Percentiles rank a stretch among this genome's conserved stretches.
These are phyloP conservation scores for Agrochola lota DNA, from an alignment of 2,888 invertebrate species.

Conservation along the genomic window DNA sequence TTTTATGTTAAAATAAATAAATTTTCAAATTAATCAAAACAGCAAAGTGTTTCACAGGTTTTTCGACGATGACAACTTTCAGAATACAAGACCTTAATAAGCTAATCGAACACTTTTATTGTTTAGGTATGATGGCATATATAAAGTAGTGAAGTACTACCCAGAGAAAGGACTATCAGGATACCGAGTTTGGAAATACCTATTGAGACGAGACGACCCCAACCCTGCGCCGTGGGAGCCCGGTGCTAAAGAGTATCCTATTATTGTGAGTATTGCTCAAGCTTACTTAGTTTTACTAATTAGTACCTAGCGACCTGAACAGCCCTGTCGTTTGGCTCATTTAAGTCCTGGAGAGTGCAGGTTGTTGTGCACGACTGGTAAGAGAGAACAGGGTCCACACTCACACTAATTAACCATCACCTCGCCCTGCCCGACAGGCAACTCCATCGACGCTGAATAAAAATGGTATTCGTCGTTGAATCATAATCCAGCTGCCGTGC, in stretches of 20 bases:
- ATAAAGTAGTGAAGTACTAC: slow-evolving; percentile 96
- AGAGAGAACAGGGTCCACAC: background rate
- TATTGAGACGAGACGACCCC: slow-evolving; percentile 94
- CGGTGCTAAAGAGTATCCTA: slow-evolving; percentile 91
- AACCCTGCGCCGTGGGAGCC: slow-evolving; percentile 95
- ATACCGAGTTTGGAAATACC: slow-evolving; percentile 94
- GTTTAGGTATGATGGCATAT: slow-evolving; percentile 95
- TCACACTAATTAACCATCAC: background rate
- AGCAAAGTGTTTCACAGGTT: background rate
- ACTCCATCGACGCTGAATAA: background rate
- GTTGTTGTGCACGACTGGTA: background rate
- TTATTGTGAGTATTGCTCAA: slow-evolving; percentile 76
- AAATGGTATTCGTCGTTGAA: background rate
- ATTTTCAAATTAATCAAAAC: background rate
- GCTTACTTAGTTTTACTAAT: background rate
- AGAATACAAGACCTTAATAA: background rate
- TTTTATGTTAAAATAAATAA: too few species aligned
- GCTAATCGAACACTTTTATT: background rate
- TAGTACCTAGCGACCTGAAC: too few species aligned
- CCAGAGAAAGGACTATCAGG: slow-evolving; percentile 94
- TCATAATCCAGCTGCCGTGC: background rate
- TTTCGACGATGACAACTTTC: background rate
- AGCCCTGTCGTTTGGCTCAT: background rate
- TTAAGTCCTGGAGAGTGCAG: background rate
- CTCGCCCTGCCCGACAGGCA: background rate